Evolutionary conservation across 2,113 vertebrate genomes (phyloP).

Genomic region (Cottus gobio): DNA sequence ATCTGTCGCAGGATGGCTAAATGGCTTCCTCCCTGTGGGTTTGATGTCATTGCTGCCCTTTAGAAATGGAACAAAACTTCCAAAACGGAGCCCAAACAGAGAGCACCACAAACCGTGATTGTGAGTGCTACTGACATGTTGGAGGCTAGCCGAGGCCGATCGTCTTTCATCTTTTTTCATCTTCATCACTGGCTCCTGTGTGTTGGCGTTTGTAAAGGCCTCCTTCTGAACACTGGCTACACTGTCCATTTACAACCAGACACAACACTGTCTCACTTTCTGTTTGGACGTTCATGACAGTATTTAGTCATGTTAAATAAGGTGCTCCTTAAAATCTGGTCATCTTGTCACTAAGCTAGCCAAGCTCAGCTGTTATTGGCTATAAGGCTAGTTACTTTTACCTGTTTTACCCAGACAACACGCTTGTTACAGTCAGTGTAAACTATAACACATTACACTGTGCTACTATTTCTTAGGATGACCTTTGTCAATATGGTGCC

Average conservation of each 20-base stretch:
- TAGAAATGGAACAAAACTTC: constrained; percentile 51
- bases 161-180: constrained; percentile 34
- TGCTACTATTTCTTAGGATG: neutral
- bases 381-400: neutral
- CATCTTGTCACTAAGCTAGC: neutral
- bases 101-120: constrained; percentile 20
- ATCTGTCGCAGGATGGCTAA: constrained; percentile 57
- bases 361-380: neutral
- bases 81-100: constrained; percentile 31
- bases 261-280: neutral
- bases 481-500: neutral
- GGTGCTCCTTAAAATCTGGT: neutral
- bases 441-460: neutral
- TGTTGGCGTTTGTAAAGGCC: constrained; percentile 13
- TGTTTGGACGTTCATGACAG: neutral
- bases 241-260: neutral
- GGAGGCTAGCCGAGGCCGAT: constrained; percentile 7
- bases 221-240: neutral
- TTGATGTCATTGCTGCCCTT: constrained; percentile 69
- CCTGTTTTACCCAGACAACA: neutral
- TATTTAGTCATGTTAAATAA: neutral
- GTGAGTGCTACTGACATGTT: constrained; percentile 45
- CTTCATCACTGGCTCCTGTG: constrained; percentile 29
- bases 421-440: neutral
- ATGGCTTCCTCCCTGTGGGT: constrained; percentile 52